Base-by-base conservation (phyloP, 2,888 invertebrate genomes). In the Drosophila differens region DNA sequence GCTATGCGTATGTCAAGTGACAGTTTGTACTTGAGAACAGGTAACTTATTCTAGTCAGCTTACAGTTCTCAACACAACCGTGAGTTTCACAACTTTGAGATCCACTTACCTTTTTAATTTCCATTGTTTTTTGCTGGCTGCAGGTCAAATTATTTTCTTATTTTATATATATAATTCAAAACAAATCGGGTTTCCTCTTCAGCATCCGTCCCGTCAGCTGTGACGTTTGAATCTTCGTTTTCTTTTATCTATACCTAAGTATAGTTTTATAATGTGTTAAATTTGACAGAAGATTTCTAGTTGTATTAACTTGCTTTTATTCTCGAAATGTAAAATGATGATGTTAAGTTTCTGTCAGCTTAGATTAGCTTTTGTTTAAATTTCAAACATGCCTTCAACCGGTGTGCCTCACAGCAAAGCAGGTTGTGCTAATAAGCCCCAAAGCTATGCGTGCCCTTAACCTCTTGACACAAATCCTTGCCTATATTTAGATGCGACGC, bases 1-100 rank as follows among this genome's bases (percentile, higher is more conserved):
- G 58, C 41, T 54, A 63, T 54, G 66, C 70, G n/a, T 39, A 68
- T 79, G 72, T 74, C 85, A 85, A 83, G 85, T 85, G 64, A 69
- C 80, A 72, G 68, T 69, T 51, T 60, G 64, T 55, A 54, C 54
- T 19, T 69, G 70, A 73, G 63, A 52, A 53, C 57, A 30, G 53
- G 41, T 55, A 69, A 67, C 81, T 73, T 79, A 64, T 39, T 25
- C 57, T 51, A 47, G 53, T 33, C 72, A 57, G 65, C 65, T 54
- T 58, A 63, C 28, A 62, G 19, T 57, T 62, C 30, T 22, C 35
- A 53, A n/a, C 62, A 63, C 2, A 28, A 52, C 7, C 28, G n/a
- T n/a, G n/a, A n/a, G n/a, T n/a, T n/a, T n/a, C n/a, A n/a, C n/a
- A n/a, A n/a, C n/a, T n/a, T n/a, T n/a, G n/a, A n/a, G n/a, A n/a